Conservation (phyloP, 2,113 vertebrate species). For the Nicator chloris region DNA sequence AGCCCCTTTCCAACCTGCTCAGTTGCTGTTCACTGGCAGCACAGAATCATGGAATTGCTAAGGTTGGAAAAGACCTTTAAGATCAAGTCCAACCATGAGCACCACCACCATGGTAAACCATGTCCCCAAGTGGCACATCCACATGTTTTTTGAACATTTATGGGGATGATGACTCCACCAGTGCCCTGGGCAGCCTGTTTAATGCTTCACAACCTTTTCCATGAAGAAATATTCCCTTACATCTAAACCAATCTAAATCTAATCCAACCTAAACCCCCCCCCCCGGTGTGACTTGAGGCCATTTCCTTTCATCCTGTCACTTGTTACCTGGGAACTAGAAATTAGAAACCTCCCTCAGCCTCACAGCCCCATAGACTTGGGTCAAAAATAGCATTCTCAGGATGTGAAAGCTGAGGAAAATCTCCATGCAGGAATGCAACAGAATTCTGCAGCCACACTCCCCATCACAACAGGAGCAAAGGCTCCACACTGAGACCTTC, state of each 20-base stretch:
- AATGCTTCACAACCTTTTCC: neutral
- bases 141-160: neutral
- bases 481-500: neutral
- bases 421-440: neutral
- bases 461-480: neutral
- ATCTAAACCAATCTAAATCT: neutral
- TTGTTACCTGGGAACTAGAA: neutral
- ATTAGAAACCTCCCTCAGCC: neutral
- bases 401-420: neutral
- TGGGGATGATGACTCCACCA: neutral
- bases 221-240: neutral
- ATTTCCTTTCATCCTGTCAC: neutral
- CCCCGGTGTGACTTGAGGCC: rapidly evolving
- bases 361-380: neutral
- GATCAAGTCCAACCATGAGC: neutral
- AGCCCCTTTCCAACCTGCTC: neutral
- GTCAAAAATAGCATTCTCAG: neutral
- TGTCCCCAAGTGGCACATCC: neutral
- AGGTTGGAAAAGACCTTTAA: neutral
- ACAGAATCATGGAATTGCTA: neutral
- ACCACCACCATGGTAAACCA: neutral
- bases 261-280: neutral
- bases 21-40: neutral
- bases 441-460: neutral
- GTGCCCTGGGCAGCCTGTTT: neutral